phyloP scores from a whole-genome alignment of 2,888 invertebrate species.

The Sylvicola cinctus region DNA sequence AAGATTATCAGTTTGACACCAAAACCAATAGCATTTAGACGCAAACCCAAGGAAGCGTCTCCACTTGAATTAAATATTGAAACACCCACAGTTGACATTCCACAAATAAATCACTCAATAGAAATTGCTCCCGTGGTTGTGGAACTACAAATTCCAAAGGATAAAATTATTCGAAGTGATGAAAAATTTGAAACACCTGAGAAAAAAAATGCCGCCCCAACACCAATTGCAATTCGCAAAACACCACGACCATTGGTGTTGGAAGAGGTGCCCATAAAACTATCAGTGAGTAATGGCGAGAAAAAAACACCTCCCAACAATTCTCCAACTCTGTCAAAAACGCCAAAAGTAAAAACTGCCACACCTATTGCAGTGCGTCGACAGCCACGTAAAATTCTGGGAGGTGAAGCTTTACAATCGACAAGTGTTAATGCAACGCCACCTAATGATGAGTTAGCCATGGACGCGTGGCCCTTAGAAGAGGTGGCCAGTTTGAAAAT shows the following conservation, averaged over 20 bases:
- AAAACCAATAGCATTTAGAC: not conserved
- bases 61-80: constrained; percentile 4
- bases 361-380: constrained; percentile 20
- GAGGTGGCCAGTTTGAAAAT: not conserved
- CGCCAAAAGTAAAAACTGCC: constrained; percentile 10
- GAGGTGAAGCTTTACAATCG: not conserved
- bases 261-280: not conserved
- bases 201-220: constrained; percentile 17
- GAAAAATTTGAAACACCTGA: constrained; percentile 23
- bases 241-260: constrained; percentile 13
- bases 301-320: not conserved
- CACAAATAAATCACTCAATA: not conserved
- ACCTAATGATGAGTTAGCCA: constrained; percentile 16
- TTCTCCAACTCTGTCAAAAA: constrained; percentile 13
- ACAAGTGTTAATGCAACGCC: constrained; percentile 10
- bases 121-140: not conserved
- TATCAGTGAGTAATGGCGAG: not conserved
- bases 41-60: not conserved
- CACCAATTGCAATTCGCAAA: constrained; percentile 21
- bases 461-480: constrained; percentile 17
- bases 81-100: not conserved
- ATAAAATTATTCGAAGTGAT: constrained; percentile 20
- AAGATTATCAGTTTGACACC: constrained; percentile 2
- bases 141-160: not conserved
- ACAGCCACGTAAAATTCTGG: constrained; percentile 15